Evolutionary conservation across 2,113 vertebrate species (phyloP), one percentile per base, ranked within the genome.

Genomic region (Salvelinus sp.): DNA sequence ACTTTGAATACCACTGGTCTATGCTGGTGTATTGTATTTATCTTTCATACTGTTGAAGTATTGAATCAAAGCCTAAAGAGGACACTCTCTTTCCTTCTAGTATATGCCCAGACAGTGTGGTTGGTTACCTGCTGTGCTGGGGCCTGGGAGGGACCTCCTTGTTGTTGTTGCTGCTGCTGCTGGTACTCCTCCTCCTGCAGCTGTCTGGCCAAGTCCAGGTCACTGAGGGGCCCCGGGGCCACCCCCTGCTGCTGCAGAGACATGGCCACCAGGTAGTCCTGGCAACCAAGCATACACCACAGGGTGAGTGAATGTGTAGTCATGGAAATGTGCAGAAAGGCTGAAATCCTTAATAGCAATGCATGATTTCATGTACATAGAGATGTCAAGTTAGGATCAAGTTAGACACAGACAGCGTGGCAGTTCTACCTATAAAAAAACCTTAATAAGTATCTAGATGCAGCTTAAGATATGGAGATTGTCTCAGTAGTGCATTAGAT

Each of bases 161-260:
- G 9, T 44, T 44, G 38, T 23, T 3, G 85, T 0, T 1, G 88
- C 14, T 92, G 92, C 20, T 94, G 95, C 13, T 95, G 94, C 38
- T 96, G 94, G 6, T 97, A 97, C 57, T 98, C 97, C 78, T 98
- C 96, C 44, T 97, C 95, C 85, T 98, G 97, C 44, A 98, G 93
- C 76, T 95, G 95, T 23, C 88, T 91, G 0, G 97, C 97, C n/a
- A 98, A 82, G 83, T 98, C 97, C 84, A 98, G 87, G 88, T 98
- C 97, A 0, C 95, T 97, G 4, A 98, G 89, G 2, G 90, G 87
- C 0, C 90, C 78, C 0, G 87, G 77, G 38, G 89, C 92, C 44
- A 77, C 88, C 16, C 91, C 94, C 50, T 87, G 90, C 80, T 94
- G 95, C 87, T 98, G 97, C 80, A 98, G 90, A 0, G 96, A 97